These are phyloP conservation scores for Xiphorhynchus elegans DNA, from an alignment of 2,113 vertebrate genomes.

Conservation along the genomic window DNA sequence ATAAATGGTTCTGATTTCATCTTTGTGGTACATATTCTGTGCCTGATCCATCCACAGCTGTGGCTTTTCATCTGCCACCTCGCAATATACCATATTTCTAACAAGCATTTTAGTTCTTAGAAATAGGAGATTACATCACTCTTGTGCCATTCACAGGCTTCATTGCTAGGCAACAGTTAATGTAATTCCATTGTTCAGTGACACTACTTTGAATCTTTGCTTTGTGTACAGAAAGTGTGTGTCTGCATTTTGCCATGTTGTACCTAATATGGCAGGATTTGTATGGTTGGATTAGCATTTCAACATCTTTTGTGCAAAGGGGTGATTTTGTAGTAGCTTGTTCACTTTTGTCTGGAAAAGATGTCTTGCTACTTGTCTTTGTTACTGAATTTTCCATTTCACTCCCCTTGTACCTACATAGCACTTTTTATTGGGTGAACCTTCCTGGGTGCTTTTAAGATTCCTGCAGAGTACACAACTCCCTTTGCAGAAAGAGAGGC, in stretches of 20 bases:
- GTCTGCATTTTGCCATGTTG: background rate
- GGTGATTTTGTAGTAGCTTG: background rate
- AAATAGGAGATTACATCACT: background rate
- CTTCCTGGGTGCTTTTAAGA: background rate
- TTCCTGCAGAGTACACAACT: background rate
- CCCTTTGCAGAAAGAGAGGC: background rate
- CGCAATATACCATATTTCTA: background rate
- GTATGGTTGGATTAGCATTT: background rate
- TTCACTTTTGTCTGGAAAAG: background rate
- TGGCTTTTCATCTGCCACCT: background rate
- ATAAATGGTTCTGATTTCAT: background rate
- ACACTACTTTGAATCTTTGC: conserved; percentile 13
- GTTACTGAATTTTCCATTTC: background rate
- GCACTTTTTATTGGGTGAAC: background rate
- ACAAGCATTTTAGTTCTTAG: background rate
- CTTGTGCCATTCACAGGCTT: background rate
- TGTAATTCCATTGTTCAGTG: conserved; percentile 37
- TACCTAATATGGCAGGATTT: background rate
- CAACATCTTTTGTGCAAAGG: background rate
- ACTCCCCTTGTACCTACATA: background rate
- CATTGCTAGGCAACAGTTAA: conserved; percentile 46
- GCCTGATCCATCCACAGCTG: background rate
- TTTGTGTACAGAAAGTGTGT: conserved; percentile 14
- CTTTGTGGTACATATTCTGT: background rate
- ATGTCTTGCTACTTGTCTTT: background rate